Percentiles rank a stretch among this genome's conserved stretches.
phyloP scores from a whole-genome alignment of 2,888 invertebrate genomes.

The Crocallis elinguaria region DNA sequence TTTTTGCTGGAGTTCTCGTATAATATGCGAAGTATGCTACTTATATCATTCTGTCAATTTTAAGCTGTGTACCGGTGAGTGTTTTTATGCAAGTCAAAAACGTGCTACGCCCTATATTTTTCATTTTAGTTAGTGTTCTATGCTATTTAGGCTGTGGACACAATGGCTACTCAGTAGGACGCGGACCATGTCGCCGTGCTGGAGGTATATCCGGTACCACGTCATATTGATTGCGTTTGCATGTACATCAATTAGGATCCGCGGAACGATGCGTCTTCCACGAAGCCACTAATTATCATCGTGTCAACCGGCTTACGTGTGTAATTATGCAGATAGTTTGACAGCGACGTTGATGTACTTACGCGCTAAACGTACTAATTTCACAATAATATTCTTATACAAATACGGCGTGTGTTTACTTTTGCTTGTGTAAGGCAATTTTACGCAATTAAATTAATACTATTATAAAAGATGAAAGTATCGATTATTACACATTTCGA shows the following conservation, averaged over 20 bases:
- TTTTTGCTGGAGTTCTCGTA: too few species aligned
- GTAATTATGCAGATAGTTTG: constrained; percentile 68
- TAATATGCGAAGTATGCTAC: too few species aligned
- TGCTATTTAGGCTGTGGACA: constrained; percentile 15
- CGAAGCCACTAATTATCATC: constrained; percentile 78
- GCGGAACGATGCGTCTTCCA: constrained; percentile 78
- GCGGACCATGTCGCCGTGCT: constrained; percentile 47
- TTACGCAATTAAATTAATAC: too few species aligned
- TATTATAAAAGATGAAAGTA: too few species aligned
- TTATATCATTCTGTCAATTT: too few species aligned
- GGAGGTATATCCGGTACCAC: constrained; percentile 67
- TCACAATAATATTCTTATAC: background rate
- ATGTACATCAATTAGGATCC: constrained; percentile 82
- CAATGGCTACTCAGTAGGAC: constrained; percentile 25
- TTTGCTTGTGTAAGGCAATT: too few species aligned
- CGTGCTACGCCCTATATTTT: too few species aligned
- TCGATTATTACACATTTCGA: too few species aligned
- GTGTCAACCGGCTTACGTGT: constrained; percentile 62
- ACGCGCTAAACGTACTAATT: background rate
- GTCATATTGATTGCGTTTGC: constrained; percentile 83
- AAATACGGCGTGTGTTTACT: background rate
- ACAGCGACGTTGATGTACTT: constrained; percentile 57
- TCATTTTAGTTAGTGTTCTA: background rate
- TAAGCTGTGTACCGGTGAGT: too few species aligned
- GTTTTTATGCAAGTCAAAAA: too few species aligned